Conservation (phyloP, 2,797 vertebrate species). For the Selene dorsalis region DNA sequence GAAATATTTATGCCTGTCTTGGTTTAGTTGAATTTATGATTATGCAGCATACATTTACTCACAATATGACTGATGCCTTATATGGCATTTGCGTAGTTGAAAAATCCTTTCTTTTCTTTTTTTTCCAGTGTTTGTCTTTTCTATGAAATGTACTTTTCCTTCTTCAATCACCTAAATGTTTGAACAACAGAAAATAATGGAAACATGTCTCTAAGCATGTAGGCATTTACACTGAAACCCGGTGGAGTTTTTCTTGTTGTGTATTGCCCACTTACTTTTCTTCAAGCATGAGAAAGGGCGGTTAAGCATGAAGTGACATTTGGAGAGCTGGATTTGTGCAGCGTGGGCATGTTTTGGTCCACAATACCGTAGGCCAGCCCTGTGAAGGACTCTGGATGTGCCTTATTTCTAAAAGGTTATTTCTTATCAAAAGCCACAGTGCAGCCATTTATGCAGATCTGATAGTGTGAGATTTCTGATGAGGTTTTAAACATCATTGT, state of each 20-base stretch:
- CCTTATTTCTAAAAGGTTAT: slow-evolving; percentile 78
- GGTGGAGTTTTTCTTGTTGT: slow-evolving; percentile 55
- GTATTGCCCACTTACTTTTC: slow-evolving; percentile 67
- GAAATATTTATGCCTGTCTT: slow-evolving; percentile 27
- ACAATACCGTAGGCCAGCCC: slow-evolving; percentile 70
- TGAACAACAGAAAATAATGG: slow-evolving; percentile 51
- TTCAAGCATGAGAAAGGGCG: slow-evolving; percentile 74
- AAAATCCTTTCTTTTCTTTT: slow-evolving; percentile 7
- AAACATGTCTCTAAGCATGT: slow-evolving; percentile 70
- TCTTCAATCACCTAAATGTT: slow-evolving; percentile 45
- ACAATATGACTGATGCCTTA: neutral
- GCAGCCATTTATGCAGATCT: slow-evolving; percentile 66
- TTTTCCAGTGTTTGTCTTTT: slow-evolving; percentile 12
- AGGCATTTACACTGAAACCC: slow-evolving; percentile 72
- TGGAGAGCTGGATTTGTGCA: slow-evolving; percentile 78
- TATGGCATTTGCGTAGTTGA: neutral
- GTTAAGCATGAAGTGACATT: slow-evolving; percentile 84
- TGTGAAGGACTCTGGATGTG: slow-evolving; percentile 66
- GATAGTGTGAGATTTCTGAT: slow-evolving; percentile 53
- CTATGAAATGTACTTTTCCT: slow-evolving; percentile 6
- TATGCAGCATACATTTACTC: slow-evolving; percentile 17
- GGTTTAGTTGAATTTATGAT: slow-evolving; percentile 32
- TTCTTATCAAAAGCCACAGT: slow-evolving; percentile 71
- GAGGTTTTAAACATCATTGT: slow-evolving; percentile 55
- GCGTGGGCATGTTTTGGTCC: slow-evolving; percentile 73